Evolutionary conservation across 2,113 vertebrate species (phyloP).

Genomic region (Synodontis membranacea): DNA sequence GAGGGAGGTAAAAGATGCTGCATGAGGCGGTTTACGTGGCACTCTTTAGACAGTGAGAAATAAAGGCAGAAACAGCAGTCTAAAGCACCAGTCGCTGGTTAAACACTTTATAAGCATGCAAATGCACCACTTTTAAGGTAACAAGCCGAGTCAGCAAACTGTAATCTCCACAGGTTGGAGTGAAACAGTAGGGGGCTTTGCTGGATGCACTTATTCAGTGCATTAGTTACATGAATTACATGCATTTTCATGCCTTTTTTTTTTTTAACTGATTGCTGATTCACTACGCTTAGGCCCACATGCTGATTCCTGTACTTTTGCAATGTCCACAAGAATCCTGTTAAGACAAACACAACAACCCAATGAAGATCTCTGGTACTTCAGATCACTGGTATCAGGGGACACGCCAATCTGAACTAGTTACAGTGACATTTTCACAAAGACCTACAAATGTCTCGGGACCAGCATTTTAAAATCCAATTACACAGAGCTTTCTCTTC

Average conservation of each 20-base stretch:
- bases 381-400: not conserved
- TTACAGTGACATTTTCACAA: not conserved
- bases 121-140: slow-evolving; percentile 30
- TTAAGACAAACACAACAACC: not conserved
- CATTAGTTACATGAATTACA: not conserved
- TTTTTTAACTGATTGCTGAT: not conserved
- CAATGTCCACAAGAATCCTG: not conserved
- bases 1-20: slow-evolving; percentile 31
- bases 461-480: not conserved
- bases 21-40: slow-evolving; percentile 37
- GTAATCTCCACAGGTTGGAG: not conserved
- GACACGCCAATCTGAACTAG: not conserved
- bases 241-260: not conserved
- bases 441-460: not conserved
- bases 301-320: not conserved
- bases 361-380: not conserved
- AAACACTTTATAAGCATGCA: slow-evolving; percentile 42
- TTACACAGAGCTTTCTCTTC: no score
- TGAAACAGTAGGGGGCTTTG: not conserved
- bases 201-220: not conserved
- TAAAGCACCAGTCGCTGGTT: slow-evolving; percentile 26
- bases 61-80: slow-evolving; percentile 32
- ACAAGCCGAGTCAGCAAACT: slow-evolving; percentile 51
- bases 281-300: not conserved
- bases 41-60: slow-evolving; percentile 24